These are phyloP conservation scores for Drosophila subsilvestris DNA, from an alignment of 2,888 invertebrate genomes.

Conservation along the genomic window DNA sequence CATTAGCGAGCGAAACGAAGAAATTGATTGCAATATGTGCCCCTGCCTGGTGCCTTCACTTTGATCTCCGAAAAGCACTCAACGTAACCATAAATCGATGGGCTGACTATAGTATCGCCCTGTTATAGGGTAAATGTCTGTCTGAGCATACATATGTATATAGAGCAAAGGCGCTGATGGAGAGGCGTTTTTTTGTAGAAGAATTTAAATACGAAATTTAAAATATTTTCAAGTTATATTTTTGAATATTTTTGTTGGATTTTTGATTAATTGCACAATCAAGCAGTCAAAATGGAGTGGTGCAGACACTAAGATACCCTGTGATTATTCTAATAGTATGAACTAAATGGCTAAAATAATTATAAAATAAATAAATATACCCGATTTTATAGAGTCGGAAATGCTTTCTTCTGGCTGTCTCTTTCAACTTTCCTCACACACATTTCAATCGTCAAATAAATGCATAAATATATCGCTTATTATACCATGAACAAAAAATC, in stretches of 20 bases:
- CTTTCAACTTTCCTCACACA: background rate
- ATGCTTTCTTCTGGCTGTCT: background rate
- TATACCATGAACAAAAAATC: constrained; percentile 55
- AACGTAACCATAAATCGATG: constrained; percentile 16
- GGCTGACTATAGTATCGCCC: background rate
- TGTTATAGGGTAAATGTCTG: background rate
- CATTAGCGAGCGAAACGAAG: constrained; percentile 65
- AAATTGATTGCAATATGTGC: constrained; percentile 74
- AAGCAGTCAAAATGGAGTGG: background rate
- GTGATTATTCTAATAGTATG: background rate
- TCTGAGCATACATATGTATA: background rate
- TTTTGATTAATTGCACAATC: constrained; percentile 68
- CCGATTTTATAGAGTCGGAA: too few species aligned
- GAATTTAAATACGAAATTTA: constrained; percentile 10
- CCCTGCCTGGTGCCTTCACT: constrained; percentile 37
- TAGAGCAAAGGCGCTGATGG: constrained; percentile 28
- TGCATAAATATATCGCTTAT: constrained; percentile 46
- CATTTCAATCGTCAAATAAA: constrained; percentile 58
- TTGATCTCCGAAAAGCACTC: constrained; percentile 51
- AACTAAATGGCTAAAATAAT: too few species aligned
- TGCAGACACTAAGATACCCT: background rate
- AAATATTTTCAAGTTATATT: constrained; percentile 43
- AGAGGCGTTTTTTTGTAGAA: background rate
- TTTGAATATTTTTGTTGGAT: constrained; percentile 27
- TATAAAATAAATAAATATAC: too few species aligned